Evolutionary conservation across 2,888 invertebrate genomes (phyloP).

Genomic region (Thymelicus sylvestris): DNA sequence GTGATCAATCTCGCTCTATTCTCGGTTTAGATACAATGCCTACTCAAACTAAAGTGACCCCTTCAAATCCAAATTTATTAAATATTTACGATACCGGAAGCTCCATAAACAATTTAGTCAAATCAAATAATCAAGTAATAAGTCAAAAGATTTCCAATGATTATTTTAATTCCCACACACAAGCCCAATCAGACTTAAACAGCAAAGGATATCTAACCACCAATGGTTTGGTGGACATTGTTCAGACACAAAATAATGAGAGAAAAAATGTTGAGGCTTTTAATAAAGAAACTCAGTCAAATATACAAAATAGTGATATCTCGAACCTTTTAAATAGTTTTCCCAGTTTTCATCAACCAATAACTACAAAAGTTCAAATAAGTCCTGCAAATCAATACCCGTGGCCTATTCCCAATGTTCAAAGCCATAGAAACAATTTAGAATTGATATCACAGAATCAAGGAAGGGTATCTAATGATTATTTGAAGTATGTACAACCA

Average conservation of each 20-base stretch:
- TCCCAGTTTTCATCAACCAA: background rate
- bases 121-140: background rate
- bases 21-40: background rate
- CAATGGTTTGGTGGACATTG: background rate
- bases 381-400: background rate
- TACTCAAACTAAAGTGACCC: background rate
- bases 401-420: background rate
- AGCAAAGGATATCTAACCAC: background rate
- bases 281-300: background rate
- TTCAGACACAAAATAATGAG: background rate
- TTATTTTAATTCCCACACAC: background rate
- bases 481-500: background rate
- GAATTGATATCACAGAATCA: background rate
- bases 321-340: background rate
- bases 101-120: background rate
- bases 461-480: background rate
- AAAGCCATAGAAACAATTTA: background rate
- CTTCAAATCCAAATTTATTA: background rate
- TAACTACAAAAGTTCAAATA: background rate
- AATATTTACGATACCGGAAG: conserved; percentile 1
- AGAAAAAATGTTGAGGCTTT: background rate
- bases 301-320: background rate
- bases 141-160: background rate
- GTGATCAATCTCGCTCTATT: background rate
- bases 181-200: background rate